phyloP scores from a whole-genome alignment of 2,113 vertebrate species.

The Oreochromis tanganicae region DNA sequence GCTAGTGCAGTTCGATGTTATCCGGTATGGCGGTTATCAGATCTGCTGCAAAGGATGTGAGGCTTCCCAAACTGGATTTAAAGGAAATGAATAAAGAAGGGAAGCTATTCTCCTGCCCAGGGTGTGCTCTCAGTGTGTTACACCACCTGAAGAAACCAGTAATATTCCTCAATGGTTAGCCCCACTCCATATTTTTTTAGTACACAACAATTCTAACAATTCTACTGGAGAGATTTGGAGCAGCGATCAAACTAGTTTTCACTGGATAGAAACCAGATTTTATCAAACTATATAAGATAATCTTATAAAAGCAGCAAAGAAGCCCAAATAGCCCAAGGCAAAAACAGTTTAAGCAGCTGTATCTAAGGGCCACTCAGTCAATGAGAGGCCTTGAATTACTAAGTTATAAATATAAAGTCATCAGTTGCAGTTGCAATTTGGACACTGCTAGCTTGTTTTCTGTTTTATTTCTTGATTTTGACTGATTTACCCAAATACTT shows the following conservation, averaged over 20 bases:
- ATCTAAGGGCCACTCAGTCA: not conserved
- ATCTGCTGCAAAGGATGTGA: constrained; percentile 47
- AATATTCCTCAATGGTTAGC: not conserved
- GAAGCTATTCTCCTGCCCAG: not conserved
- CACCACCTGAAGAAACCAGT: constrained; percentile 4
- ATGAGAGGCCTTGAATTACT: not conserved
- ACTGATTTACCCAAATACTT: not conserved
- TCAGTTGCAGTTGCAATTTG: not conserved
- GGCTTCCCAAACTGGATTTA: constrained; percentile 9
- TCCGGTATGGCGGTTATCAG: constrained; percentile 49
- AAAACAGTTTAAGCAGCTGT: not conserved
- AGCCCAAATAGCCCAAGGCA: constrained; percentile 1
- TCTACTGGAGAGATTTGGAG: constrained; percentile 34
- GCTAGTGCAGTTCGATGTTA: constrained; percentile 52
- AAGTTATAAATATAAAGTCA: not conserved
- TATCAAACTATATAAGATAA: constrained; percentile 39
- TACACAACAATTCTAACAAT: constrained; percentile 7
- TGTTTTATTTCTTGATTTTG: not conserved
- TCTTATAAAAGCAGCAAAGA: constrained; percentile 13
- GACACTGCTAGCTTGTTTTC: not conserved
- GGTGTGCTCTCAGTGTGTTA: not conserved
- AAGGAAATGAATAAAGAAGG: not conserved
- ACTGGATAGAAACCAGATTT: constrained; percentile 49
- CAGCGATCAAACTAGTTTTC: constrained; percentile 50
- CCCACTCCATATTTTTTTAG: not conserved